phyloP scores from a whole-genome alignment of 2,888 invertebrate genomes.

The Calameuta pallipes region DNA sequence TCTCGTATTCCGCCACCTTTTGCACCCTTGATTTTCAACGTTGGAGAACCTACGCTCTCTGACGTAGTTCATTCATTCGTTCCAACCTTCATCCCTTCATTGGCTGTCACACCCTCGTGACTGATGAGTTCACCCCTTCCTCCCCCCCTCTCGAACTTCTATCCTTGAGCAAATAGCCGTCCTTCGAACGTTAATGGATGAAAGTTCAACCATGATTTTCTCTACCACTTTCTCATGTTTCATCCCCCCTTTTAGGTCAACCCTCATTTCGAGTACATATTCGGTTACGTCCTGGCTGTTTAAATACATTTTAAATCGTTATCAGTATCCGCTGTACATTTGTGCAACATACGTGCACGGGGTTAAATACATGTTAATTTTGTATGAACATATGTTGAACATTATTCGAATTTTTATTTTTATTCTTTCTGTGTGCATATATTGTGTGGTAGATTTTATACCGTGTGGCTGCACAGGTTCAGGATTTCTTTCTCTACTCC shows the following conservation, averaged over 20 bases:
- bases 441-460: neutral
- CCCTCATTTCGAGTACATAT: neutral
- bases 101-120: neutral
- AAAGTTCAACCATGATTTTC: neutral
- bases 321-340: neutral
- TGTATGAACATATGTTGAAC: neutral
- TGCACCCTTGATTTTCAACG: neutral
- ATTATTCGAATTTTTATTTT: neutral
- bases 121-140: neutral
- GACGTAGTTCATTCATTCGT: neutral
- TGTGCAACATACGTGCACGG: neutral
- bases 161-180: neutral
- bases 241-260: neutral
- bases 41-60: neutral
- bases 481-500: neutral
- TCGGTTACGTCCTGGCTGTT: neutral
- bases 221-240: neutral
- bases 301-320: neutral
- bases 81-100: neutral
- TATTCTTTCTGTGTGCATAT: neutral
- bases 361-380: neutral
- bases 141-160: neutral
- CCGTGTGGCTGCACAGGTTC: neutral
- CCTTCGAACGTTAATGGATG: neutral
- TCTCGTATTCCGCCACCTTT: neutral